Conservation (phyloP, 2,888 invertebrate genomes). For the Bellardia bayeri region DNA sequence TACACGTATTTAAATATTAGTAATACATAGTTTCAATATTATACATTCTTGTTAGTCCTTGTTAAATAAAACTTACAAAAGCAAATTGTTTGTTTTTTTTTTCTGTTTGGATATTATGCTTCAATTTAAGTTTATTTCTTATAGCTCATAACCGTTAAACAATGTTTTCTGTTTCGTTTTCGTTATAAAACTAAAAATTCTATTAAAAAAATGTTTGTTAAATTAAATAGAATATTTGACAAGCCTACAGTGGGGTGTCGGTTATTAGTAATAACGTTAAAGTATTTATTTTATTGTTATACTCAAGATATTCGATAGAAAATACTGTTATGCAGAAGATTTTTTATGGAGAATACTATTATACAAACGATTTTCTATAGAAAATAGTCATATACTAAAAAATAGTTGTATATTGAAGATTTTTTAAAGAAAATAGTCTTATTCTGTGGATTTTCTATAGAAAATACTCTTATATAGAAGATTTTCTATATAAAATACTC, state of each 20-base stretch:
- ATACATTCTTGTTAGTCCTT: slow-evolving; percentile 2
- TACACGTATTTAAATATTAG: not conserved
- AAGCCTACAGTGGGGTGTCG: not conserved
- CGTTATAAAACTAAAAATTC: slow-evolving; percentile 66
- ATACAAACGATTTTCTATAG: too few species aligned
- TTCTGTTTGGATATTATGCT: not conserved
- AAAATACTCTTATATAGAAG: too few species aligned
- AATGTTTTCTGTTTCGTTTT: slow-evolving; percentile 60
- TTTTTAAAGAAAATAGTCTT: too few species aligned
- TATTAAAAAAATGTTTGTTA: slow-evolving; percentile 15
- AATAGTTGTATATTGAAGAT: too few species aligned
- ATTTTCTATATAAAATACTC: too few species aligned
- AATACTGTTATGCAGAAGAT: too few species aligned
- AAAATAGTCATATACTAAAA: too few species aligned
- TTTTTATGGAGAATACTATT: too few species aligned
- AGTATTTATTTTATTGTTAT: not conserved
- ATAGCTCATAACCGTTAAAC: slow-evolving; percentile 33
- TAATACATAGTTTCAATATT: too few species aligned
- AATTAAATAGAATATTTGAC: slow-evolving; percentile 19
- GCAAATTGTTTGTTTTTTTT: not conserved
- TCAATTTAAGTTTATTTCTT: not conserved
- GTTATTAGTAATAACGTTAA: not conserved
- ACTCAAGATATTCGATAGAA: slow-evolving; percentile 1
- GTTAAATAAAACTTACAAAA: slow-evolving; percentile 45
- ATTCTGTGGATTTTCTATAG: too few species aligned